These are phyloP conservation scores for Nibea albiflora DNA, from an alignment of 2,113 vertebrate species.

Conservation along the genomic window DNA sequence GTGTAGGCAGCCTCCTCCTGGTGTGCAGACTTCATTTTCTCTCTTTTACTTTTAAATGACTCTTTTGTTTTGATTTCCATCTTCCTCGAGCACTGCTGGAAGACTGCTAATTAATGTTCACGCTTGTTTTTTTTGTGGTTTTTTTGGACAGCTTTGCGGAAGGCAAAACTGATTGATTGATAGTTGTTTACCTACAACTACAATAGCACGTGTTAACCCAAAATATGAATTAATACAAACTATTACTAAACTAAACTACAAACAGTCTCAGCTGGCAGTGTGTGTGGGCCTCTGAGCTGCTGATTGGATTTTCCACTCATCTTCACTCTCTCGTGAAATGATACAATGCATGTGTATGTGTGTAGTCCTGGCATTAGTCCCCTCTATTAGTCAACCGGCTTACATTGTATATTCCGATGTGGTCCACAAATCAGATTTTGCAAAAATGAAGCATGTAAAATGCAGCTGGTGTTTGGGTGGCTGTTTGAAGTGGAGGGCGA, in stretches of 20 bases:
- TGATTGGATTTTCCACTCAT: constrained; percentile 54
- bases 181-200: background rate
- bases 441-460: constrained; percentile 65
- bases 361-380: background rate
- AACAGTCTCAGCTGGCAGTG: background rate
- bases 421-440: constrained; percentile 51
- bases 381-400: constrained; percentile 28
- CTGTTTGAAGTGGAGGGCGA: constrained; percentile 60
- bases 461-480: constrained; percentile 59
- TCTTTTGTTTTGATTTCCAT: constrained; percentile 52
- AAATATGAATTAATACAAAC: background rate
- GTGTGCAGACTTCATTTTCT: constrained; percentile 37
- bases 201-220: background rate
- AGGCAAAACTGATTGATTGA: constrained; percentile 12
- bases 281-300: background rate
- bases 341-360: background rate
- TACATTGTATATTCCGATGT: constrained; percentile 46
- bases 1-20: constrained; percentile 42
- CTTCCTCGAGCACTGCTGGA: constrained; percentile 56
- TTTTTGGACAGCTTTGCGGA: constrained; percentile 29
- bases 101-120: constrained; percentile 58
- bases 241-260: too few species aligned
- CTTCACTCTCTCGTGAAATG: constrained; percentile 20
- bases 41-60: constrained; percentile 48
- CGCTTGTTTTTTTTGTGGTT: constrained; percentile 16